These are phyloP conservation scores for Pimpla rufipes DNA, from an alignment of 2,888 invertebrate genomes.

Conservation along the genomic window DNA sequence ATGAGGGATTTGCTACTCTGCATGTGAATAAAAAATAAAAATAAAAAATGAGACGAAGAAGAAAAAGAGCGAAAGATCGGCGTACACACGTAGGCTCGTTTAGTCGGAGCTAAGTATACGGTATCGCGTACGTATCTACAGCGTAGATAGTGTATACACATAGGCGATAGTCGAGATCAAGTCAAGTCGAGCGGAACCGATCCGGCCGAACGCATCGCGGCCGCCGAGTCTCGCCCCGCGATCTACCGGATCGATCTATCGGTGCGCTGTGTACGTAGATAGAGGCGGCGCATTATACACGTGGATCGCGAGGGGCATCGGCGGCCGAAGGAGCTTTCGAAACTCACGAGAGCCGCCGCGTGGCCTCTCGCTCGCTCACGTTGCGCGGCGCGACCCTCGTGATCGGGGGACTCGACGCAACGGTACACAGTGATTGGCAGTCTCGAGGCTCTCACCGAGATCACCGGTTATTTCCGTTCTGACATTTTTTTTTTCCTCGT, in stretches of 20 bases:
- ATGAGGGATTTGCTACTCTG: too few species aligned
- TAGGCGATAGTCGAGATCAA: slow-evolving; percentile 47
- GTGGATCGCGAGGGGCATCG: slow-evolving; percentile 8
- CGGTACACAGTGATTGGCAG: slow-evolving; percentile 32
- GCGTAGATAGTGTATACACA: slow-evolving; percentile 17
- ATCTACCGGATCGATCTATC: slow-evolving; percentile 67
- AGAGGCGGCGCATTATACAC: slow-evolving; percentile 41
- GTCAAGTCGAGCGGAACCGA: slow-evolving; percentile 69
- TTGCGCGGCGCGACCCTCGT: background rate
- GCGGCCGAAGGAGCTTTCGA: slow-evolving; percentile 30
- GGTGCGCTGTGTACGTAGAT: slow-evolving; percentile 43
- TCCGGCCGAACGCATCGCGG: slow-evolving; percentile 66
- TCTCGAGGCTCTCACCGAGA: background rate
- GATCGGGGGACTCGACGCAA: slow-evolving; percentile 10
- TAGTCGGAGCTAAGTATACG: slow-evolving; percentile 45
- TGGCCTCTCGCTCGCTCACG: background rate
- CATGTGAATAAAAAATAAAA: slow-evolving; percentile 10
- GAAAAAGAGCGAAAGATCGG: slow-evolving; percentile 31
- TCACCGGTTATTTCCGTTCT: slow-evolving; percentile 16
- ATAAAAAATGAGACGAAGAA: too few species aligned
- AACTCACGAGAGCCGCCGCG: slow-evolving; percentile 13
- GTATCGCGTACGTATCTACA: slow-evolving; percentile 29
- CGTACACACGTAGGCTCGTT: slow-evolving; percentile 38
- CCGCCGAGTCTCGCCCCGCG: slow-evolving; percentile 42
- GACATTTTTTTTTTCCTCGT: background rate